phyloP scores from a whole-genome alignment of 2,113 vertebrate genomes.

The Cranoglanis bouderius region DNA sequence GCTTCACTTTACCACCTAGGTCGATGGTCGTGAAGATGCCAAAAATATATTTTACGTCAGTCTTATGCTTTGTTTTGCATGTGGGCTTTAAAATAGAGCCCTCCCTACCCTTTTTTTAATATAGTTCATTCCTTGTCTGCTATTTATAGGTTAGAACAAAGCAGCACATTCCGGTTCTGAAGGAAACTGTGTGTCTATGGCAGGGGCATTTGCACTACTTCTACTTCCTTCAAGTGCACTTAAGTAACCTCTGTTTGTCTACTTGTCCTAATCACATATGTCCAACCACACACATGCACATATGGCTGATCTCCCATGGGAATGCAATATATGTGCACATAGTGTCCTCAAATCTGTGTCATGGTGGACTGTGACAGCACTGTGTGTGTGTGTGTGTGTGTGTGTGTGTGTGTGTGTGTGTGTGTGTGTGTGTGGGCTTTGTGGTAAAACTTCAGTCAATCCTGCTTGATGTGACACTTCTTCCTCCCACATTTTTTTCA shows the following conservation, averaged over 20 bases:
- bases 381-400: not conserved
- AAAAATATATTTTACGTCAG: not conserved
- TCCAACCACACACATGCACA: not conserved
- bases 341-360: not conserved
- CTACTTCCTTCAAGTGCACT: not conserved
- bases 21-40: not conserved
- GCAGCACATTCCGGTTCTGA: not conserved
- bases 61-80: not conserved
- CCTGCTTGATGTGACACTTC: constrained; percentile 33
- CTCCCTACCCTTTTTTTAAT: not conserved
- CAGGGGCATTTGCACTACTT: not conserved
- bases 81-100: not conserved
- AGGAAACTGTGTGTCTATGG: not conserved
- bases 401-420: not conserved
- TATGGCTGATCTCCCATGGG: not conserved
- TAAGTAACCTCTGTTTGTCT: not conserved
- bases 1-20: not conserved
- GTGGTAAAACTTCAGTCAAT: constrained; percentile 19
- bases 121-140: not conserved
- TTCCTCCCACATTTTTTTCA: constrained; percentile 61
- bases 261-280: not conserved
- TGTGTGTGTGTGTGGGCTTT: not conserved
- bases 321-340: not conserved
- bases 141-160: not conserved
- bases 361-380: constrained; percentile 1